phyloP scores from a whole-genome alignment of 2,888 invertebrate species.

The Eupeodes luniger region DNA sequence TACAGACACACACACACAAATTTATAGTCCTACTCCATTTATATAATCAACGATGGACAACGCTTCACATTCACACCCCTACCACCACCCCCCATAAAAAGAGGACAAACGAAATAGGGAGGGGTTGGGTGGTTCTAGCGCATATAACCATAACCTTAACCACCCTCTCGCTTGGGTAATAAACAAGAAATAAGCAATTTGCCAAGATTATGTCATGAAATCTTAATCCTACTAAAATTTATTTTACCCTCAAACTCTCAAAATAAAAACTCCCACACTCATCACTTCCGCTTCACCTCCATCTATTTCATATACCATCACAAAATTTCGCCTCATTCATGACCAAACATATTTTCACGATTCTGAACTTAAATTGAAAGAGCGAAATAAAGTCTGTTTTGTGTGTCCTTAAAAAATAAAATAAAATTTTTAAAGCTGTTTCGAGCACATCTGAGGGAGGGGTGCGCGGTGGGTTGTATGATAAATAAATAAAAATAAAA shows the following conservation, averaged over 20 bases:
- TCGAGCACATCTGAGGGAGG: no score
- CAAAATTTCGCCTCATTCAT: background rate
- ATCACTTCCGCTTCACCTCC: background rate
- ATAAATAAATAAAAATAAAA: constrained; percentile 11
- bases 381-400: constrained; percentile 31
- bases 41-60: constrained; percentile 57
- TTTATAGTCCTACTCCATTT: constrained; percentile 59
- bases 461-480: background rate
- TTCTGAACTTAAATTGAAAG: constrained; percentile 52
- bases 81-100: constrained; percentile 1
- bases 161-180: background rate
- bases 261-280: background rate
- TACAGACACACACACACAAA: constrained; percentile 52
- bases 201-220: constrained; percentile 70
- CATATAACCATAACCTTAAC: no score
- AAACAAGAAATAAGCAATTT: constrained; percentile 56
- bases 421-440: constrained; percentile 24
- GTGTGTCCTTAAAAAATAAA: constrained; percentile 36
- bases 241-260: constrained; percentile 25
- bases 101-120: background rate
- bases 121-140: no score
- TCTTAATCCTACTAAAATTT: constrained; percentile 63
- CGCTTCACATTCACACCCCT: background rate
- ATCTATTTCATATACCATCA: no score
- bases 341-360: constrained; percentile 5